Conservation (phyloP, 1,140 invertebrate species). For the Solenopsis fugax region DNA sequence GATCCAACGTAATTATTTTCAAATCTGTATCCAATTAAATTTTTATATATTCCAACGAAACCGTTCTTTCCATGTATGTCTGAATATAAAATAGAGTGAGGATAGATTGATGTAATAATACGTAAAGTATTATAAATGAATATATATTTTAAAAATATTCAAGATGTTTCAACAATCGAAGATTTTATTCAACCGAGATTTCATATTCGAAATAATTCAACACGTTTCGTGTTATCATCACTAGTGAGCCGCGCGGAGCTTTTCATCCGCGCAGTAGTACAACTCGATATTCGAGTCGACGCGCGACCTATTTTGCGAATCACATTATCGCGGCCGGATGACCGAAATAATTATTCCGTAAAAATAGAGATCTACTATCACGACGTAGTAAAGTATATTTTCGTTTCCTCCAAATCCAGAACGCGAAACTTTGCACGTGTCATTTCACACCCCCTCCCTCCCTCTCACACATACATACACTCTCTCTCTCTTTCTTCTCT, state of each 20-base stretch:
- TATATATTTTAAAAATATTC: neutral
- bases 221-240: neutral
- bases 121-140: neutral
- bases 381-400: conserved; percentile 59
- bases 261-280: conserved; percentile 8
- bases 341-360: conserved; percentile 25
- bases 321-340: neutral
- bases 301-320: conserved; percentile 17
- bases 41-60: too few relatives aligned
- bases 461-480: too few relatives aligned
- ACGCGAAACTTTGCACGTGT: neutral
- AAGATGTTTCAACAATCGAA: neutral
- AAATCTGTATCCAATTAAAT: too few relatives aligned
- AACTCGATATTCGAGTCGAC: conserved; percentile 18
- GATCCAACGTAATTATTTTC: too few relatives aligned
- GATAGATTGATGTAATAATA: too few relatives aligned
- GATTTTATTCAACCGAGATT: too few relatives aligned
- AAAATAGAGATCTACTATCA: conserved; percentile 41
- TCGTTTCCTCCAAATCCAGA: conserved; percentile 3
- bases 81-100: too few relatives aligned
- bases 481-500: neutral
- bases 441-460: too few relatives aligned
- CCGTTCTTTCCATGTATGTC: too few relatives aligned
- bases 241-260: neutral
- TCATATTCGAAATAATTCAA: neutral